Evolutionary conservation across 2,113 vertebrate species (phyloP).

Genomic region (Mormyrus iriodes): DNA sequence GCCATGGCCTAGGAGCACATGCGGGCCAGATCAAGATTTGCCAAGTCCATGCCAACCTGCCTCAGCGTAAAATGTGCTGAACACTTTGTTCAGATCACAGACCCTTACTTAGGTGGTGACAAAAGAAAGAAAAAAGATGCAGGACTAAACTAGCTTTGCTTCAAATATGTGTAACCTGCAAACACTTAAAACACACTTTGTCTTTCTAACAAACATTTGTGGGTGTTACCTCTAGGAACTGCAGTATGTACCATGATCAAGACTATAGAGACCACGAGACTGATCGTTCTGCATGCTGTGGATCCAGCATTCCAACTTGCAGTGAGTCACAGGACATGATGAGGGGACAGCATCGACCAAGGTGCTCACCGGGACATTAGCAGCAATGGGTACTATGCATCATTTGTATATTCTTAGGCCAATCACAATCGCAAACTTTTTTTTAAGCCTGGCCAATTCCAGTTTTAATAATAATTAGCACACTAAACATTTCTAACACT

Average conservation of each 20-base stretch:
- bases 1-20: background rate
- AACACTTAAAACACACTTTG: background rate
- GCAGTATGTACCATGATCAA: too few relatives aligned
- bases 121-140: background rate
- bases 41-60: background rate
- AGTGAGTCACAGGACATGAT: background rate
- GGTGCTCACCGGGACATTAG: background rate
- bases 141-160: background rate
- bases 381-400: background rate
- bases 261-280: too few relatives aligned
- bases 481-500: too few relatives aligned
- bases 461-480: too few relatives aligned
- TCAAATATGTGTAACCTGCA: background rate
- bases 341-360: background rate
- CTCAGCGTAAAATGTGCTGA: background rate
- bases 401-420: too few relatives aligned
- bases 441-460: too few relatives aligned
- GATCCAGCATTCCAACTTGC: background rate
- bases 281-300: background rate
- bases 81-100: background rate
- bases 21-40: background rate
- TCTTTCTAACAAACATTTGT: background rate
- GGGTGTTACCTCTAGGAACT: background rate
- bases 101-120: background rate
- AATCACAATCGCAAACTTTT: too few relatives aligned